Evolutionary conservation across 1,140 invertebrate species (phyloP).

Genomic region (Papilio xuthus): DNA sequence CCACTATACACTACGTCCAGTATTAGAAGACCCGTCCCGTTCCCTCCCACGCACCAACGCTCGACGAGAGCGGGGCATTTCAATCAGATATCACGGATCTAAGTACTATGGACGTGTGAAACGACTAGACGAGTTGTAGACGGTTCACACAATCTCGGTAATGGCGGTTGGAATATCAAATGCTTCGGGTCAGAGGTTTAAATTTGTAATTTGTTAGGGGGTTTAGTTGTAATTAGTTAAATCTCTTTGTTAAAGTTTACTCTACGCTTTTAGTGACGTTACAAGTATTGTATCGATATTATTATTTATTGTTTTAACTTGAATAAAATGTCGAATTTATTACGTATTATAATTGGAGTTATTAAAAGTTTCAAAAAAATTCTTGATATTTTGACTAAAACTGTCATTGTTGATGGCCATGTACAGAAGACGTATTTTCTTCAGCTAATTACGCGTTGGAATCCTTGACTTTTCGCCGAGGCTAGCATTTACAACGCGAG

Average conservation of each 20-base stretch:
- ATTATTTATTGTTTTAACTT: neutral
- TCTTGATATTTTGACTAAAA: neutral
- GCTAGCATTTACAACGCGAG: conserved; percentile 19
- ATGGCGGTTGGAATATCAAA: conserved; percentile 57
- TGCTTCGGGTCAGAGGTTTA: conserved; percentile 56
- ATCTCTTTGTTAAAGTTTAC: neutral
- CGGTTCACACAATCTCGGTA: conserved; percentile 58
- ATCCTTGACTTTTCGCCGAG: conserved; percentile 32
- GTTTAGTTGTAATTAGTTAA: conserved; percentile 35
- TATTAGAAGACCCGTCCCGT: conserved; percentile 47
- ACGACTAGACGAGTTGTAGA: conserved; percentile 75
- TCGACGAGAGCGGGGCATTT: conserved; percentile 45
- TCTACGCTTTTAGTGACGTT: conserved; percentile 12
- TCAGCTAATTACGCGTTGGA: neutral
- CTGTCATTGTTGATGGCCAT: conserved; percentile 2
- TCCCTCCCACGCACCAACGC: conserved; percentile 41
- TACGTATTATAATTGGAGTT: neutral
- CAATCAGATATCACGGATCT: conserved; percentile 55
- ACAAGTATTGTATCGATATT: conserved; percentile 6
- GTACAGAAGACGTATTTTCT: conserved; percentile 20
- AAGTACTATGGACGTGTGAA: conserved; percentile 55
- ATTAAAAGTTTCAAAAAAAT: neutral
- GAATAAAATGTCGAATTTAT: neutral
- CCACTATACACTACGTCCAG: conserved; percentile 71
- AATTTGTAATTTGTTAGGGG: conserved; percentile 44